phyloP scores from a whole-genome alignment of 1,140 invertebrate genomes.

The Tenebrio molitor region DNA sequence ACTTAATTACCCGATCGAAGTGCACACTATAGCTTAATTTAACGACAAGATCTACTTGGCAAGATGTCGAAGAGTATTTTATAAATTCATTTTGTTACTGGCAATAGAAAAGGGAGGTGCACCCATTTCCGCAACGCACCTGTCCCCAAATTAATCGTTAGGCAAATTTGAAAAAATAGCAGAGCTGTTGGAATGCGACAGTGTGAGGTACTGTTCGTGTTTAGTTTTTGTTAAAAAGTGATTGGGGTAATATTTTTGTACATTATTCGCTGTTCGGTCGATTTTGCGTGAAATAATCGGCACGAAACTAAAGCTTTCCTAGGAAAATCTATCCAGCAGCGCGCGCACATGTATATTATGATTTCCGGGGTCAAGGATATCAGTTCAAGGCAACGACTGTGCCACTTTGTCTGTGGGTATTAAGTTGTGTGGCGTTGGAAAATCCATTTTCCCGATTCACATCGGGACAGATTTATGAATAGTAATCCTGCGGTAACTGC shows the following conservation, averaged over 20 bases:
- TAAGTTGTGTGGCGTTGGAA: not conserved
- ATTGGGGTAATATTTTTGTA: too few species aligned
- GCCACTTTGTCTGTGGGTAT: conserved; percentile 20
- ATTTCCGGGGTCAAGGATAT: conserved; percentile 30
- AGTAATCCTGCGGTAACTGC: too few species aligned
- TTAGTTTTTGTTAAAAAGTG: not conserved
- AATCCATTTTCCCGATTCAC: conserved; percentile 5
- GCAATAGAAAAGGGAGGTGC: not conserved
- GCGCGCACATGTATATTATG: conserved; percentile 27
- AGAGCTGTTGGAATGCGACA: not conserved
- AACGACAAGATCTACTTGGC: not conserved
- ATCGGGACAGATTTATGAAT: too few species aligned
- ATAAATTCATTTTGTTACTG: conserved; percentile 18
- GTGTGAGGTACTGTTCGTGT: not conserved
- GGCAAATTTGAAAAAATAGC: not conserved
- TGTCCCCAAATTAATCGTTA: conserved; percentile 19
- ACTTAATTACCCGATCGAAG: too few species aligned
- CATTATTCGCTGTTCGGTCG: not conserved
- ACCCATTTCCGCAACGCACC: not conserved
- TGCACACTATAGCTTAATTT: not conserved
- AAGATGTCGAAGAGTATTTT: conserved; percentile 2
- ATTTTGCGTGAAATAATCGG: not conserved
- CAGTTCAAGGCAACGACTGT: conserved; percentile 28
- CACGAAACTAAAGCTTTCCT: not conserved
- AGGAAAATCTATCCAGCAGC: conserved; percentile 31